These are phyloP conservation scores for Acrobasis suavella DNA, from an alignment of 2,888 invertebrate species.

Conservation along the genomic window DNA sequence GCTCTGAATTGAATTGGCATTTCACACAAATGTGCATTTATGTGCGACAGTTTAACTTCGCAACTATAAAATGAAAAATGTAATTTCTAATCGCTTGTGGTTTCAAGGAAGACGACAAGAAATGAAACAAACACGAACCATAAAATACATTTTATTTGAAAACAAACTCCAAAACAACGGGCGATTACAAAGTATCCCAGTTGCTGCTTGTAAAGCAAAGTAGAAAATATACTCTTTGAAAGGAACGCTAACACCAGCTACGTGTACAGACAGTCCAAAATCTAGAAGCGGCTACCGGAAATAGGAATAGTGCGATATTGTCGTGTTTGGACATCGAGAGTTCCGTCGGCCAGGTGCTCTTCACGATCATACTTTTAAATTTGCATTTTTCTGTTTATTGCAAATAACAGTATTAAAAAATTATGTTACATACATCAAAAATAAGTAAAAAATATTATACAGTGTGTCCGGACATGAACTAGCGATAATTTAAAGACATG, in stretches of 20 bases:
- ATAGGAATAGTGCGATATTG: slow-evolving; percentile 68
- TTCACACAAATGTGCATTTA: no score
- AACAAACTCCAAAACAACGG: slow-evolving; percentile 52
- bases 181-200: slow-evolving; percentile 27
- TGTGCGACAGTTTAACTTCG: no score
- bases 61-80: no score
- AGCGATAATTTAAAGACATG: no score
- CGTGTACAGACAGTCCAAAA: slow-evolving; percentile 19
- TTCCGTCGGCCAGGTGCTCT: background rate
- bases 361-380: background rate
- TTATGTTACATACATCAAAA: no score
- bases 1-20: no score
- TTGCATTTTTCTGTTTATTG: no score
- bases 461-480: no score
- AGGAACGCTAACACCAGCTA: slow-evolving; percentile 18
- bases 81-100: no score
- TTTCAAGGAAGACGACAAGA: background rate
- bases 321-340: slow-evolving; percentile 57
- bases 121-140: slow-evolving; percentile 40
- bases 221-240: slow-evolving; percentile 28
- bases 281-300: slow-evolving; percentile 43
- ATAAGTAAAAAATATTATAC: no score
- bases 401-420: no score
- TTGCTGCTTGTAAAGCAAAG: slow-evolving; percentile 28
- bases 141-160: slow-evolving; percentile 69